phyloP scores from a whole-genome alignment of 2,797 vertebrate species.

The Toxotes lorentzi region DNA sequence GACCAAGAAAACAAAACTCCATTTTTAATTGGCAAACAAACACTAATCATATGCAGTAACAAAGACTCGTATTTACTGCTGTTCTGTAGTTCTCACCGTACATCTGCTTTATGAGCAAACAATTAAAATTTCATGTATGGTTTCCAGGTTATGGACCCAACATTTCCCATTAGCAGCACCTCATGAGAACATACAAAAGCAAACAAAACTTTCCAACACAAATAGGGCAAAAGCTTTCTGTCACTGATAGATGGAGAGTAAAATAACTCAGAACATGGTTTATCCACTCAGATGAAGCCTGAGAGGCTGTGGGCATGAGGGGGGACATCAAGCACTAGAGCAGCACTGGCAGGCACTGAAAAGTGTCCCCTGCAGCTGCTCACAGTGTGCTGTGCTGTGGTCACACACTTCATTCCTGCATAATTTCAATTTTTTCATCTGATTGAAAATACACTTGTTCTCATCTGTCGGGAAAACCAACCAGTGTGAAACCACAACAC shows the following conservation, averaged over 20 bases:
- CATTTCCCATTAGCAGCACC: too few relatives aligned
- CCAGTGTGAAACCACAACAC: too few relatives aligned
- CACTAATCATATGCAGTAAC: slow-evolving; percentile 49
- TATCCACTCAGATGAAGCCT: background rate
- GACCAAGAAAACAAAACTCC: slow-evolving; percentile 39
- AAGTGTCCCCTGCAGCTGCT: too few relatives aligned
- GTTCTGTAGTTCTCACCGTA: background rate
- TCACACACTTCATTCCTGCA: too few relatives aligned
- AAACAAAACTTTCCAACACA: slow-evolving; percentile 4
- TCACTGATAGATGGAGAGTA: background rate
- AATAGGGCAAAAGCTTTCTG: background rate
- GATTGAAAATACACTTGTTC: too few relatives aligned
- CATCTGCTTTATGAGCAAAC: slow-evolving; percentile 10
- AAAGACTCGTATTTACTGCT: slow-evolving; percentile 12
- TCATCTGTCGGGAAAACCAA: too few relatives aligned
- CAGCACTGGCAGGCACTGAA: background rate
- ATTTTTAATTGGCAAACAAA: slow-evolving; percentile 59
- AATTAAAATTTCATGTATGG: slow-evolving; percentile 23
- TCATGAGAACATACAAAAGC: slow-evolving; percentile 19
- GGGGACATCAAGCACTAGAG: background rate
- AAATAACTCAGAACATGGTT: background rate
- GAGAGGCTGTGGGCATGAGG: background rate
- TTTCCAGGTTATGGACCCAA: slow-evolving; percentile 30
- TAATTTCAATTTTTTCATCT: too few relatives aligned
- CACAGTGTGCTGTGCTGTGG: too few relatives aligned